A percentile compares a stretch with the other conserved stretches of the same genome.
These are phyloP conservation scores for Hyalella azteca DNA, from an alignment of 2,888 invertebrate species.

Conservation along the genomic window DNA sequence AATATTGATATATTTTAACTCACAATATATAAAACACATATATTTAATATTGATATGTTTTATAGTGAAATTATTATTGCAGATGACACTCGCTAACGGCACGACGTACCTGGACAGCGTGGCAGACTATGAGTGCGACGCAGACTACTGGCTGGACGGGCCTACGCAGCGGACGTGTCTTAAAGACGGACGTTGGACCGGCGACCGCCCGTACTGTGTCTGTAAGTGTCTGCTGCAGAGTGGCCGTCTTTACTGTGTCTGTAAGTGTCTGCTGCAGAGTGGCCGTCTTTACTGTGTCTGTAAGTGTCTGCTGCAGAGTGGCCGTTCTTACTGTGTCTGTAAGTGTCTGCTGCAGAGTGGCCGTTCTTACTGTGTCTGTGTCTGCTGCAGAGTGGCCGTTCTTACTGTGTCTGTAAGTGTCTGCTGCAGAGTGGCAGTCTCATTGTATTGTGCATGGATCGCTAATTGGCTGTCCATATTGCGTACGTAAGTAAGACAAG, in stretches of 20 bases:
- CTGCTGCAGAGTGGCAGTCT: too few species aligned
- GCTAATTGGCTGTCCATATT: slow-evolving; percentile 78
- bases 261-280: too few species aligned
- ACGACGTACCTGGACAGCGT: slow-evolving; percentile 87
- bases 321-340: slow-evolving; percentile 85
- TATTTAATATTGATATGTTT: neutral
- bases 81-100: slow-evolving; percentile 78
- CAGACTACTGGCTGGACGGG: slow-evolving; percentile 81
- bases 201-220: slow-evolving; percentile 80
- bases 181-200: slow-evolving; percentile 83
- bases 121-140: slow-evolving; percentile 81
- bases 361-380: too few species aligned
- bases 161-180: slow-evolving; percentile 62
- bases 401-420: too few species aligned
- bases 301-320: too few species aligned
- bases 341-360: too few species aligned
- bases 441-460: too few species aligned
- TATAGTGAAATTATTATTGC: too few species aligned
- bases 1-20: neutral
- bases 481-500: slow-evolving; percentile 80
- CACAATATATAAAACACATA: neutral
- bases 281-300: too few species aligned
- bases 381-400: neutral
- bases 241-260: too few species aligned
- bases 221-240: slow-evolving; percentile 68